These are phyloP conservation scores for Aphidoletes aphidimyza DNA, from an alignment of 2,888 invertebrate genomes.

Conservation along the genomic window DNA sequence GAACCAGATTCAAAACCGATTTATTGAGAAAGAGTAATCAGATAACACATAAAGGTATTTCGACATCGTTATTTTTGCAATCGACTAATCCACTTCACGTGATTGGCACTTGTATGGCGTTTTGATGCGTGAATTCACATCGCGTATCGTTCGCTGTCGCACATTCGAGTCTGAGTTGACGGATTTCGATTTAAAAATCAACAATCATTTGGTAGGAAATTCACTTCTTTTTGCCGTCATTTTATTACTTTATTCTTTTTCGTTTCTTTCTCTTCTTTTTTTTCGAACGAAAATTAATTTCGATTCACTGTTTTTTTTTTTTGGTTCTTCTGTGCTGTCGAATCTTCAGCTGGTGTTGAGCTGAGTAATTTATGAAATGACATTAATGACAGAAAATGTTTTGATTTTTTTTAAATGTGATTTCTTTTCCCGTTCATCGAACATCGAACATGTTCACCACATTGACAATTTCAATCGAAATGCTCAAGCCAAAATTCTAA, in stretches of 20 bases:
- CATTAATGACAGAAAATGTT: slow-evolving; percentile 1
- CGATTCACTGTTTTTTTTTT: neutral
- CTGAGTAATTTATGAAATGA: slow-evolving; percentile 1
- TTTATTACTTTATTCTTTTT: neutral
- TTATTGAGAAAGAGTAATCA: slow-evolving; percentile 42
- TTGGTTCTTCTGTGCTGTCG: neutral
- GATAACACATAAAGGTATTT: slow-evolving; percentile 33
- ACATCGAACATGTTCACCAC: neutral
- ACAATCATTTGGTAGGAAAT: slow-evolving; percentile 1
- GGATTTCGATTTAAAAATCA: neutral
- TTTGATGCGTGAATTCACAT: neutral
- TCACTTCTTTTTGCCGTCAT: neutral
- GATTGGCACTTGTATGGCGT: slow-evolving; percentile 49
- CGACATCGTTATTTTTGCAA: slow-evolving; percentile 46
- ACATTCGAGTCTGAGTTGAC: neutral
- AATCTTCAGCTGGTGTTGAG: neutral
- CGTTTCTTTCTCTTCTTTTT: neutral
- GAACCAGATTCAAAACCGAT: slow-evolving; percentile 21
- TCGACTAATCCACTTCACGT: slow-evolving; percentile 38
- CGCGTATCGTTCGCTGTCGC: neutral
- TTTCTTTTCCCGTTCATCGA: neutral
- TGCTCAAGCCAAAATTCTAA: no score
- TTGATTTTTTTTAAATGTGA: neutral
- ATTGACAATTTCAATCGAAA: neutral
- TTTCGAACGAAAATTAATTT: slow-evolving; percentile 27